These are phyloP conservation scores for Drosophila anomalata DNA, from an alignment of 2,888 invertebrate species.

Conservation along the genomic window DNA sequence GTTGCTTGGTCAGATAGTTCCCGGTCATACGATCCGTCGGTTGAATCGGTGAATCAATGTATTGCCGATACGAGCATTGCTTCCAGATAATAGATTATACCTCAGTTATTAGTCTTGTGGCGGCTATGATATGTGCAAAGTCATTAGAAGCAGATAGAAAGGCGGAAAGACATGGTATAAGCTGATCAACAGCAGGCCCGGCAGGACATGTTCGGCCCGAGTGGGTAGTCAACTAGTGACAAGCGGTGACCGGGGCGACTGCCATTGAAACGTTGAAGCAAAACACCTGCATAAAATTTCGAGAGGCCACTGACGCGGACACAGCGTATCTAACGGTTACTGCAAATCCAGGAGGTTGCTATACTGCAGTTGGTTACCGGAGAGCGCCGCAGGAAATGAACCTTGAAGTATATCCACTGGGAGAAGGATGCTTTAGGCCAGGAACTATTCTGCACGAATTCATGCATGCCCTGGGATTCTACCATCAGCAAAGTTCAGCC, in stretches of 20 bases:
- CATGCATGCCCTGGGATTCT: constrained; percentile 91
- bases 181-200: too few species aligned
- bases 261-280: constrained; percentile 89
- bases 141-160: too few species aligned
- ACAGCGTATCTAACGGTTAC: constrained; percentile 68
- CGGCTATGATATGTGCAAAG: too few species aligned
- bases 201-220: too few species aligned
- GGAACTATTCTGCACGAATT: constrained; percentile 90
- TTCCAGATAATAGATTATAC: too few species aligned
- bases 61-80: too few species aligned
- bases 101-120: too few species aligned
- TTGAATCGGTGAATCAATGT: too few species aligned
- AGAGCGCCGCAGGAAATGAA: constrained; percentile 83
- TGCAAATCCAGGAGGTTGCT: constrained; percentile 86
- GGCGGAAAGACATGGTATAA: too few species aligned
- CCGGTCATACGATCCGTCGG: too few species aligned
- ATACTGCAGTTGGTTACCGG: constrained; percentile 89
- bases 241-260: constrained; percentile 53
- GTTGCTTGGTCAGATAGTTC: too few species aligned
- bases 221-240: too few species aligned
- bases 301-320: constrained; percentile 85
- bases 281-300: constrained; percentile 89
- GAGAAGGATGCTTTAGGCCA: constrained; percentile 80
- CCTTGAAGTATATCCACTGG: constrained; percentile 75
- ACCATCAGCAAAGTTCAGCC: constrained; percentile 91